Conservation (phyloP, 1,140 invertebrate species). For the Cydia amplana region DNA sequence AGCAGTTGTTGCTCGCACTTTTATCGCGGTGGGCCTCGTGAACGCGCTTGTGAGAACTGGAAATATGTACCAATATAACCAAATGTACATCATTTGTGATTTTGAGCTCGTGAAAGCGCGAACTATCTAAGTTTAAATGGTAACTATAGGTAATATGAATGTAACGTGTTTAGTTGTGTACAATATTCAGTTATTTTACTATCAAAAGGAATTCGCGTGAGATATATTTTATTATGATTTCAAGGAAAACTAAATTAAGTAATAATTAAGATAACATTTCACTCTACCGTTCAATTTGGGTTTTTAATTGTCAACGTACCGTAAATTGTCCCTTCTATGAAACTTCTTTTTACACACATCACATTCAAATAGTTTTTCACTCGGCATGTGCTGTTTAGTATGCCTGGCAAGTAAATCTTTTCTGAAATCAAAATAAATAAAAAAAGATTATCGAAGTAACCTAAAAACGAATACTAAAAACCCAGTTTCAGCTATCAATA, state of each 20-base stretch:
- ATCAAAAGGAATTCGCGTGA: too few species aligned
- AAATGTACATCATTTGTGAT: not conserved
- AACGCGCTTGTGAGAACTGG: slow-evolving; percentile 67
- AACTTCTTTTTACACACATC: slow-evolving; percentile 79
- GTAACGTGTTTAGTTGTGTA: too few species aligned
- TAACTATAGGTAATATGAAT: too few species aligned
- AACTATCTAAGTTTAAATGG: too few species aligned
- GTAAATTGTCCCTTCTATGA: slow-evolving; percentile 76
- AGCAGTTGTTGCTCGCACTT: slow-evolving; percentile 51
- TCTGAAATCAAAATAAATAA: slow-evolving; percentile 49
- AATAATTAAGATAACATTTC: too few species aligned
- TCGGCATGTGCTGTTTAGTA: slow-evolving; percentile 71
- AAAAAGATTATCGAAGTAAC: not conserved
- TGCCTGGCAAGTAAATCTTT: slow-evolving; percentile 78
- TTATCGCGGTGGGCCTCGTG: slow-evolving; percentile 57
- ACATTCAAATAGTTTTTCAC: slow-evolving; percentile 76
- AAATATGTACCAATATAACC: not conserved
- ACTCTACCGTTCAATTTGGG: too few species aligned
- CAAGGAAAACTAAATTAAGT: too few species aligned
- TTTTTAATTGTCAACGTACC: slow-evolving; percentile 46
- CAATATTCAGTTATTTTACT: too few species aligned
- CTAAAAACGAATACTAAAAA: too few species aligned
- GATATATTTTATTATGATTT: too few species aligned
- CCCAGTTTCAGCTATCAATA: too few species aligned
- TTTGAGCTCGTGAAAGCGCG: too few species aligned